These are phyloP conservation scores for Dasyurus viverrinus DNA, from an alignment of 2,113 vertebrate genomes.

Conservation along the genomic window DNA sequence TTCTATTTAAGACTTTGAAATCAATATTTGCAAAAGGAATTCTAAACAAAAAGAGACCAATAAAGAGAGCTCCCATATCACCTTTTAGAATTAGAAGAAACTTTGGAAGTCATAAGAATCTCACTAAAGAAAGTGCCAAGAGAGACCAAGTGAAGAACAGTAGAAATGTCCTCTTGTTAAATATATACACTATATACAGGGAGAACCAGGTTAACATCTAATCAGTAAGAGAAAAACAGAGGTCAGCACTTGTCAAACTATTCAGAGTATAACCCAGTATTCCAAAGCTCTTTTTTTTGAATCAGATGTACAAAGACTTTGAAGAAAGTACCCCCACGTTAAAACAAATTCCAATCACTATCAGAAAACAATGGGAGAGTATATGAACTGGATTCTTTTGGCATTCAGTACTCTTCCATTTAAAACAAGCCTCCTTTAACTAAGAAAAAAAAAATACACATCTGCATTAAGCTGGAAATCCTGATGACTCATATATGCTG, in stretches of 20 bases:
- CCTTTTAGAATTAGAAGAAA: neutral
- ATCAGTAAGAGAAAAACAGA: neutral
- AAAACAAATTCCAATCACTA: neutral
- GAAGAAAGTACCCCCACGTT: neutral
- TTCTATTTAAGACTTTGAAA: slow-evolving; percentile 17
- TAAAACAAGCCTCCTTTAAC: neutral
- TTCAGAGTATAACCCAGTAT: neutral
- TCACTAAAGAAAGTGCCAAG: neutral
- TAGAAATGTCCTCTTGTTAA: neutral
- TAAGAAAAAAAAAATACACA: neutral
- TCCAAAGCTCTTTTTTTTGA: neutral
- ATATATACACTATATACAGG: neutral
- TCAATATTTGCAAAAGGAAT: slow-evolving; percentile 28
- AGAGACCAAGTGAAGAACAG: neutral
- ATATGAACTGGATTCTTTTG: neutral
- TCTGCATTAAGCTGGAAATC: neutral
- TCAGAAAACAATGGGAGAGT: neutral
- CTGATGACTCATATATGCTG: neutral
- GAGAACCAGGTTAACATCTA: neutral
- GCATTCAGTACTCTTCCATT: neutral
- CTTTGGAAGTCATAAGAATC: neutral
- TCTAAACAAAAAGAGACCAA: neutral
- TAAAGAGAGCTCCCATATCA: neutral
- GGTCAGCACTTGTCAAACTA: neutral
- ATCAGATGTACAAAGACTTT: neutral